Evolutionary conservation across 2,888 invertebrate genomes (phyloP), one percentile per base, ranked within the genome.

Genomic region (Dichetophora obliterata): DNA sequence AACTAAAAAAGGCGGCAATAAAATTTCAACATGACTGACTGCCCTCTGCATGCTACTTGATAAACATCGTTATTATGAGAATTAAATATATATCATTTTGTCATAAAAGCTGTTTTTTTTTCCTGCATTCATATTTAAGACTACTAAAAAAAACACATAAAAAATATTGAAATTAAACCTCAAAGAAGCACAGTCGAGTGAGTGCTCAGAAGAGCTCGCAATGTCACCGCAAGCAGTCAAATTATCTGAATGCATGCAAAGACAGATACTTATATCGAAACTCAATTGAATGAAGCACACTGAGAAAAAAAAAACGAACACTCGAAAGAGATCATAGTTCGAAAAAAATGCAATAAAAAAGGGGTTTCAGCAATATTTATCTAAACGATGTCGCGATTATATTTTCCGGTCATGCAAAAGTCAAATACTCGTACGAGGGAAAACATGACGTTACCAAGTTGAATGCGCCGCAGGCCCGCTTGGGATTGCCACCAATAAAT

Each of bases 361-460:
- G 22, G 37, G 71, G 71, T 34, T 54, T 57, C 57, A 37, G 37
- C 43, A 61, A 72, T 61, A 43, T 61, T 61, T 72, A 72, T 72
- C 69, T 66, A 77, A 77, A 71, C 72, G 72, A 73, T 73, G 80
- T 75, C 78, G 81, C 79, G 82, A 80, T 82, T 82, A 82, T 79
- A 79, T 81, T 82, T 81, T 80, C 81, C 82, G 82, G 81, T 82
- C 81, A 74, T 80, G 78, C 78, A 78, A 80, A 78, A 79, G 81
- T 81, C 81, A 81, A 81, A 79, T 76, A 63, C 81, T 79, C 78
- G 65, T 37, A 37, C 8, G 11, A 37, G 76, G 76, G 76, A 72
- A 68, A 75, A 75, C 76, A 75, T 50, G 50, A 50, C 48, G 68
- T 68, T 50, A 68, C 68, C 50, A 50, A 48, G 68, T 68, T 68